Base-by-base conservation (phyloP, 2,113 vertebrate genomes). In the Otus sunia region DNA sequence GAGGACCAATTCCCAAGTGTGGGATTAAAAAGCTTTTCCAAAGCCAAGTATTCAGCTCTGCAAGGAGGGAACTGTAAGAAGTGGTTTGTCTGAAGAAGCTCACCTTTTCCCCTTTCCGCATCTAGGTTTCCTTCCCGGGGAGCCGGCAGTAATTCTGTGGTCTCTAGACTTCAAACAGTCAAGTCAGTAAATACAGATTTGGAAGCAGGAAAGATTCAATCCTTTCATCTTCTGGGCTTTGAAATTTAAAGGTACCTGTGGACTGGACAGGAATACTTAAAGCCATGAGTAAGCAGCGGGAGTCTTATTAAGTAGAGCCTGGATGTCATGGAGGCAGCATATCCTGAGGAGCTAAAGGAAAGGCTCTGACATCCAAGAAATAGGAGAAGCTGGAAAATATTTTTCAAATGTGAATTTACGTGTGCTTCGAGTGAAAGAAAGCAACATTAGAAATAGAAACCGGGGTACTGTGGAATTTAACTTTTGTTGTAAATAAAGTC, bases 361-460 rank as follows among this genome's bases (percentile, higher is more conserved):
- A 68, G 86, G 9, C 34, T 75, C 75, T 92, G 90, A 72, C 5
- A 0, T 81, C 94, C 93, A 96, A 96, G 95, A 96, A 97, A 96
- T 23, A 69, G 79, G 93, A 97, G 96, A 93, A 90, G 80, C 86
- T 96, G 97, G 96, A 97, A 97, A 97, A 97, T 97, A 92, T 88
- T 96, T 96, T 96, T 86, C 92, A 79, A 90, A 86, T 80, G 67
- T 85, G 91, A 91, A n/a, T 92, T 91, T 90, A 68, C 3, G 5
- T 96, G 89, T 47, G 50, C 84, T 93, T 27, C 45, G 91, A 94
- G 69, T 62, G 72, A 76, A 88, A 36, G 90, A 60, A 84, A 72
- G 68, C 77, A 45, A 32, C 0, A 3, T 75, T 77, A 80, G 89
- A 67, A 96, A 94, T 69, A 97, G 92, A 91, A 95, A 20, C 91